Evolutionary conservation across 2,113 vertebrate species (phyloP), one percentile per base, ranked within the genome.

Genomic region (Nothoprocta perdicaria): DNA sequence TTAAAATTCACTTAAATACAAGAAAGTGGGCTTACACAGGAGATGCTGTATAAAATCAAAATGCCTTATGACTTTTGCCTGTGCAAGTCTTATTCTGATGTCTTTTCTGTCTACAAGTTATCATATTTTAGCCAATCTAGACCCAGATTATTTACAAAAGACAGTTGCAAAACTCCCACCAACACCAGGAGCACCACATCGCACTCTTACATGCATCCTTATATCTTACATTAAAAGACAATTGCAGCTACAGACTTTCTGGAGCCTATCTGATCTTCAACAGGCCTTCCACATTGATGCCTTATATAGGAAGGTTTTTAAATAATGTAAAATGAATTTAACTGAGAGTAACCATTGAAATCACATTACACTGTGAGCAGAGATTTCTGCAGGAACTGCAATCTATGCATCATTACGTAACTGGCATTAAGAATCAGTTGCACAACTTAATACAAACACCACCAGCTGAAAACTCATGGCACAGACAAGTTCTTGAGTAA

Each of bases 371-470:
- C 66, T 91, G 78, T 95, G 88, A 86, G 94, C 0, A 68, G 73
- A 63, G 82, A 38, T 80, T 77, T 72, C 79, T 75, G 76, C 92
- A 91, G 94, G 43, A 68, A 69, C 91, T 95, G 95, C 87, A 93
- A 91, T 85, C 92, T 84, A 33, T 76, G 66, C 84, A 88, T 92
- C 76, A 69, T 96, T 96, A 93, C 85, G 53, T 95, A 96, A 96
- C 52, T 68, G 94, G 85, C 87, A 41, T 89, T 89, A 95, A 91
- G 94, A 65, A 91, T 91, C 73, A 86, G 84, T 94, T 96, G 86
- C 92, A 83, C 94, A 96, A 96, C 79, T 83, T 74, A 92, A 75
- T 67, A 89, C 89, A 96, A 96, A 96, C 95, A 96, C 61, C 71
- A 86, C n/a, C 0, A 57, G 46, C 73, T 85, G 94, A 85, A 95